These are phyloP conservation scores for Dallia pectoralis DNA, from an alignment of 2,797 vertebrate genomes.

Conservation along the genomic window DNA sequence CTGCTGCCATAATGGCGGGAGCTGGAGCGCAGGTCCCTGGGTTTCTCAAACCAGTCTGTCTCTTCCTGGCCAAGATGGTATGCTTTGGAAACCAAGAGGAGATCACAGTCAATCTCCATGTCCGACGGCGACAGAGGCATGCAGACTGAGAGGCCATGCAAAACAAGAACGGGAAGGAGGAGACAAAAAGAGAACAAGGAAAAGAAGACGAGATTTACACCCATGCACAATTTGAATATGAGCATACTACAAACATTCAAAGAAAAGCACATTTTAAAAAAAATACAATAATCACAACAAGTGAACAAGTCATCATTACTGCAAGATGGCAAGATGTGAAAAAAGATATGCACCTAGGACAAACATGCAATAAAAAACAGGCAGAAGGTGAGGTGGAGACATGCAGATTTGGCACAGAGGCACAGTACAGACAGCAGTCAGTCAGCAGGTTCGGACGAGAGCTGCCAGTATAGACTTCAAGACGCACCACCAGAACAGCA, in stretches of 20 bases:
- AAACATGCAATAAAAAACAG: conserved; percentile 3
- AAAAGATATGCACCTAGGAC: conserved; percentile 47
- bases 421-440: conserved; percentile 68
- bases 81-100: conserved; percentile 99
- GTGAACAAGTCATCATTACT: conserved; percentile 38
- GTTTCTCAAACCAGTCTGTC: conserved; percentile 99
- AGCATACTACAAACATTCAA: conserved; percentile 47
- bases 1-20: conserved; percentile 87
- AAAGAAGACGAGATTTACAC: conserved; percentile 63
- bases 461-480: conserved; percentile 63
- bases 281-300: conserved; percentile 17
- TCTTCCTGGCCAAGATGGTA: conserved; percentile 99
- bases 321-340: conserved; percentile 47
- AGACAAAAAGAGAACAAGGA: conserved; percentile 47
- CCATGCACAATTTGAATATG: conserved; percentile 63
- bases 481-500: conserved; percentile 72
- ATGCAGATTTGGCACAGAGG: conserved; percentile 46
- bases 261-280: conserved; percentile 55
- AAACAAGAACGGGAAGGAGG: conserved; percentile 60
- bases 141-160: conserved; percentile 86
- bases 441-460: conserved; percentile 74
- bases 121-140: conserved; percentile 71
- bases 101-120: conserved; percentile 88
- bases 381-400: not conserved
- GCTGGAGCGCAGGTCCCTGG: conserved; percentile 85